Evolutionary conservation across 2,113 vertebrate species (phyloP), one percentile per base, ranked within the genome.

Genomic region (Scatophagus argus): DNA sequence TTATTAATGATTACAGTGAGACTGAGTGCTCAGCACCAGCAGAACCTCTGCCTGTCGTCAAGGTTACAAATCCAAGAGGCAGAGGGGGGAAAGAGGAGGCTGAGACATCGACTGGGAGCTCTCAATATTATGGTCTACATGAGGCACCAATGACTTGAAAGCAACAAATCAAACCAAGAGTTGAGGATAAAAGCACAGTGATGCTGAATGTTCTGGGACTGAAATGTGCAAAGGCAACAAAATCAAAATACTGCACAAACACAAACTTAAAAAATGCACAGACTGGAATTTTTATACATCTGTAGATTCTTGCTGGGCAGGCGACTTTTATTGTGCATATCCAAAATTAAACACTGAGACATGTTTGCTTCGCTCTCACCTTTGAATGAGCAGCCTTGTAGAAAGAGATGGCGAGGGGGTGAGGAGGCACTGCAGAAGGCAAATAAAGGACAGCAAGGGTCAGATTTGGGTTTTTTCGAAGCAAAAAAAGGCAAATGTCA

Each of bases 381-480:
- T 98, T 97, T 98, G 76, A 97, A 95, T 83, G 96, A 95, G 89
- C 92, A 96, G 89, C 95, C 96, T 94, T 96, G 96, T 89, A 96
- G 96, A 91, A 97, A 95, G 83, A 98, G 93, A 92, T 97, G 97
- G 71, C 95, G 96, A 94, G 97, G 96, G 79, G 97, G 96, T 3
- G 96, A 96, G 27, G 97, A 97, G 91, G 95, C 96, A 94, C 98
- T 99, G 93, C 43, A 93, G 92, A 92, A 79, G 36, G 93, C 51
- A 93, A 87, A 82, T 41, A 77, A 70, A 52, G 66, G 21, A 81
- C 62, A 69, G 11, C 2, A 13, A 11, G 25, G 44, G 55, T 76
- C 66, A 66, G 63, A 21, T 69, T 43, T n/a, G 62, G 3, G 46
- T 5, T 5, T 65, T 67, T 65, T 14, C 29, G 32, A 23, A 66